Evolutionary conservation across 2,113 vertebrate genomes (phyloP).

Genomic region (Neogobius melanostomus): DNA sequence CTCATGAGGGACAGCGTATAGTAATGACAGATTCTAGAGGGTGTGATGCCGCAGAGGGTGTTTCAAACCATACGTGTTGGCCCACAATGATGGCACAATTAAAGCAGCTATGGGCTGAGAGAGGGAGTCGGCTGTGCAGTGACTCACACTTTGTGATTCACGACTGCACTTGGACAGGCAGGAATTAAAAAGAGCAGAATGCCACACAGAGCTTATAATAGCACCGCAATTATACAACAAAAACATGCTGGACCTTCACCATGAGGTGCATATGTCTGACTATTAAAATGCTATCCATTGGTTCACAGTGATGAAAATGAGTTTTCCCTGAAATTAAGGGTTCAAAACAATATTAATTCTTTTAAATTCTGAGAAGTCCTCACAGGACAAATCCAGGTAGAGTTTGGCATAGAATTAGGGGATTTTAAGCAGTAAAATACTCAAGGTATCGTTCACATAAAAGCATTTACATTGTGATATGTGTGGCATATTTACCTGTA

Average conservation of each 20-base stretch:
- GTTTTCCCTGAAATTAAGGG: too few species aligned
- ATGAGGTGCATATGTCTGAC: background rate
- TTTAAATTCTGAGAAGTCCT: too few species aligned
- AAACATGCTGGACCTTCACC: background rate
- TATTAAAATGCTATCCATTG: too few species aligned
- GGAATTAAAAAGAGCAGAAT: slow-evolving; percentile 14
- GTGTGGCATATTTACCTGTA: too few species aligned
- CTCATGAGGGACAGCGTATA: slow-evolving; percentile 38
- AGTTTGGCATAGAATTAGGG: too few species aligned
- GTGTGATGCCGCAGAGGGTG: slow-evolving; percentile 20
- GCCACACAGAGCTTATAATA: slow-evolving; percentile 12
- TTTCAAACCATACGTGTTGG: slow-evolving; percentile 19
- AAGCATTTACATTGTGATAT: too few species aligned
- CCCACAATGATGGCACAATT: slow-evolving; percentile 36
- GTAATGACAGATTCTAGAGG: slow-evolving; percentile 48
- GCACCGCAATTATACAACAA: slow-evolving; percentile 23
- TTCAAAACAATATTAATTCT: too few species aligned
- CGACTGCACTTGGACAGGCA: slow-evolving; percentile 9
- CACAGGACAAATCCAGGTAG: too few species aligned
- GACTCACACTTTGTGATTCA: slow-evolving; percentile 40
- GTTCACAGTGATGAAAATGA: too few species aligned
- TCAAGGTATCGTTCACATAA: too few species aligned
- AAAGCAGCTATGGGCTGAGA: slow-evolving; percentile 11
- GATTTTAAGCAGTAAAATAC: too few species aligned
- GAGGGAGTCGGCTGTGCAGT: slow-evolving; percentile 14